Evolutionary conservation across 2,113 vertebrate genomes (phyloP).

Genomic region (Tragelaphus buxtoni): DNA sequence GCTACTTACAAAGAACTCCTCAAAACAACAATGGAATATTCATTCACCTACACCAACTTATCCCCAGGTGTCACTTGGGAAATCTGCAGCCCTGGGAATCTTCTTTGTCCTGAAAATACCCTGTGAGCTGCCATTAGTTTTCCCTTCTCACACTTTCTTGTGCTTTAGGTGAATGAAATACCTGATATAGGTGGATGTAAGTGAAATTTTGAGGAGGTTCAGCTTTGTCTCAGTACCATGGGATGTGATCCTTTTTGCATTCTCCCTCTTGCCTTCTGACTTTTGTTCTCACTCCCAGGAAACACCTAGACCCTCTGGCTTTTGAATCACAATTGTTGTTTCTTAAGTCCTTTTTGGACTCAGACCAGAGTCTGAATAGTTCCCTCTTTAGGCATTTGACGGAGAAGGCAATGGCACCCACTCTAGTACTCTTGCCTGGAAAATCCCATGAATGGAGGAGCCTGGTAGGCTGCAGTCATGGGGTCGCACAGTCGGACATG

Average conservation of each 20-base stretch:
- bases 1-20: constrained; percentile 54
- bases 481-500: too few relatives aligned
- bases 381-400: background rate
- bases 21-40: constrained; percentile 56
- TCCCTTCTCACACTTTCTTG: background rate
- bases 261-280: background rate
- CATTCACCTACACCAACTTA: constrained; percentile 31
- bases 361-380: background rate
- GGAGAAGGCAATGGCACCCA: background rate
- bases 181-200: background rate
- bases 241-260: background rate
- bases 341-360: background rate
- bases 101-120: constrained; percentile 27
- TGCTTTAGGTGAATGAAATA: background rate
- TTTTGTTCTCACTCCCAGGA: background rate
- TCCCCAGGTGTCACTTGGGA: constrained; percentile 22
- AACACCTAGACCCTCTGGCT: background rate
- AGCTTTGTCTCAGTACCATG: background rate
- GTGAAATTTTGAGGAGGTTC: background rate
- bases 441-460: background rate
- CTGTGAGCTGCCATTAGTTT: background rate
- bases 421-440: background rate
- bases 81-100: background rate
- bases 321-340: background rate
- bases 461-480: too few relatives aligned